phyloP scores from a whole-genome alignment of 2,888 invertebrate species.

The Biston stratarius region DNA sequence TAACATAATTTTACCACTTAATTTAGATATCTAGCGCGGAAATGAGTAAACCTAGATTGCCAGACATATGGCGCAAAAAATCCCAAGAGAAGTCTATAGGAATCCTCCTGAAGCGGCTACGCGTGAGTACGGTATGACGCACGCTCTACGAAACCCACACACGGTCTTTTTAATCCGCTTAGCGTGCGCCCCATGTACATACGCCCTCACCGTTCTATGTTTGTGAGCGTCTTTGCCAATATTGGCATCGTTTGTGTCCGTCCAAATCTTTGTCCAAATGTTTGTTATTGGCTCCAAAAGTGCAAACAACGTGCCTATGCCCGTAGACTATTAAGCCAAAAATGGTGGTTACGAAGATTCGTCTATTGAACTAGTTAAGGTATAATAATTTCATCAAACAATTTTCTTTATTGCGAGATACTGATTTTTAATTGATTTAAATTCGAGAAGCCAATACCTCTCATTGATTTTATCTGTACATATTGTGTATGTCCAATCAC shows the following conservation, averaged over 20 bases:
- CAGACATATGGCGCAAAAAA: constrained; percentile 79
- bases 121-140: constrained; percentile 67
- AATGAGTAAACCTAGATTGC: constrained; percentile 72
- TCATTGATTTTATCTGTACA: constrained; percentile 41
- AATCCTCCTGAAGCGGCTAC: constrained; percentile 74
- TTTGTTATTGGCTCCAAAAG: constrained; percentile 49
- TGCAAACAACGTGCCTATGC: not conserved
- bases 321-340: too few species aligned
- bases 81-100: constrained; percentile 78
- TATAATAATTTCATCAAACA: too few species aligned
- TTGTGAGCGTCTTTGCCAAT: constrained; percentile 58
- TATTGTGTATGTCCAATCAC: constrained; percentile 51
- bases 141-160: not conserved
- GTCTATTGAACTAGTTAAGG: not conserved
- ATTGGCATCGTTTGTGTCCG: constrained; percentile 55
- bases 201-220: constrained; percentile 50
- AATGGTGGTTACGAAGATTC: not conserved
- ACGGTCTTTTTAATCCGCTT: constrained; percentile 43
- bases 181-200: constrained; percentile 64
- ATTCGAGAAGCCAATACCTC: constrained; percentile 43
- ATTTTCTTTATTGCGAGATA: not conserved
- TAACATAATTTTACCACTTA: constrained; percentile 51
- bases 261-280: constrained; percentile 46
- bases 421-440: constrained; percentile 23
- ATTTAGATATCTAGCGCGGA: constrained; percentile 67